Evolutionary conservation across 2,113 vertebrate species (phyloP).

Genomic region (Clupea harengus): DNA sequence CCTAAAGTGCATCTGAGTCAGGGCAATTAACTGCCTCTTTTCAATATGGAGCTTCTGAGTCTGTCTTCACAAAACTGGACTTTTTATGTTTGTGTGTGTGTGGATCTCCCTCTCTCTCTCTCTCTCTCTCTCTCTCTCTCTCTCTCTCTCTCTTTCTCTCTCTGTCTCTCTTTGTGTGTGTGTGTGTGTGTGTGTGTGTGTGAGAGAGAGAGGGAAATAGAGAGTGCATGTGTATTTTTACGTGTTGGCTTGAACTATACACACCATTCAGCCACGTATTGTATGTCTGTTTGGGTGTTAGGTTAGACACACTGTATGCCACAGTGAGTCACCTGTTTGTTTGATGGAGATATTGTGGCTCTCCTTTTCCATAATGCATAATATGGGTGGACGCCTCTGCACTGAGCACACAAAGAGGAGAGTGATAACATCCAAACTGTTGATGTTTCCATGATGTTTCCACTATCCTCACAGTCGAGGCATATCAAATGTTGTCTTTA

Average conservation of each 20-base stretch:
- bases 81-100: neutral
- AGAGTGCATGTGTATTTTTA: neutral
- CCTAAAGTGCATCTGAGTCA: slow-evolving; percentile 47
- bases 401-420: neutral
- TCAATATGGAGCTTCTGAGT: slow-evolving; percentile 48
- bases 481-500: neutral
- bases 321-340: neutral
- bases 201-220: slow-evolving; percentile 19
- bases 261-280: neutral
- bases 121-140: neutral
- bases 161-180: slow-evolving; percentile 14
- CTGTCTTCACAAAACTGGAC: slow-evolving; percentile 40
- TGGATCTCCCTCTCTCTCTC: slow-evolving; percentile 4
- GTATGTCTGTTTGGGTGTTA: neutral
- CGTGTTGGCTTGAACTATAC: neutral
- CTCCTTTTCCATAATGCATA: neutral
- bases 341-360: neutral
- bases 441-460: neutral
- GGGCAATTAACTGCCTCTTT: slow-evolving; percentile 48
- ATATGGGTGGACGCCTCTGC: neutral
- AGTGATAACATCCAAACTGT: neutral
- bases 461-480: neutral
- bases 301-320: neutral
- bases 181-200: slow-evolving; percentile 28
- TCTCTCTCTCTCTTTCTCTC: slow-evolving; percentile 22